Evolutionary conservation across 2,797 vertebrate genomes (phyloP).

Genomic region (Sebastes variabilis): DNA sequence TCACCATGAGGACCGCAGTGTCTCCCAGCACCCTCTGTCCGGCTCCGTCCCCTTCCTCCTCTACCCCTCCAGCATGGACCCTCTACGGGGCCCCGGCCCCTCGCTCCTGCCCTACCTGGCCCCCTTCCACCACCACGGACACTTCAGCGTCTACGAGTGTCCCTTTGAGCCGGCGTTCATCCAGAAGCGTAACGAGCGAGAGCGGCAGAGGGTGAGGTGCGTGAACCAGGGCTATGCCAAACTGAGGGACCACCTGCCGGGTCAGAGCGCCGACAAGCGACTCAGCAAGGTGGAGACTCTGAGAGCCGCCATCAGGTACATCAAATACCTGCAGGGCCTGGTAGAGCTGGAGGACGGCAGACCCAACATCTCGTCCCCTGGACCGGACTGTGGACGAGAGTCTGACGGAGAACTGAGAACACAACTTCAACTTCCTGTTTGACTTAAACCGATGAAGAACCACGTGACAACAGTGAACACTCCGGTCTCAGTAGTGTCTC

Average conservation of each 20-base stretch:
- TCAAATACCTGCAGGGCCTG: conserved; percentile 85
- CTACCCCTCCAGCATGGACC: conserved; percentile 72
- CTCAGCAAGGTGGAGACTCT: conserved; percentile 91
- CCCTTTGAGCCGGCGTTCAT: conserved; percentile 87
- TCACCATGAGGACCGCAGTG: conserved; percentile 44
- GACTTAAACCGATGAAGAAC: neutral
- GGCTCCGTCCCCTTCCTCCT: conserved; percentile 76
- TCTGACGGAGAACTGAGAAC: neutral
- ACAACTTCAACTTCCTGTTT: neutral
- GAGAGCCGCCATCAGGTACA: conserved; percentile 87
- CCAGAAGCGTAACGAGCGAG: conserved; percentile 88
- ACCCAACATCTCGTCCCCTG: neutral
- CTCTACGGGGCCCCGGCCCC: conserved; percentile 59
- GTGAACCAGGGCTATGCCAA: conserved; percentile 88
- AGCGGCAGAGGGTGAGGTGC: conserved; percentile 86
- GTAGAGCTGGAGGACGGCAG: conserved; percentile 49
- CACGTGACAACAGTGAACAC: no score
- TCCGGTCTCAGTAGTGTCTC: no score
- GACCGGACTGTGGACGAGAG: neutral
- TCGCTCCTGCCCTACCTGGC: conserved; percentile 79
- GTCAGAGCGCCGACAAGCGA: conserved; percentile 76
- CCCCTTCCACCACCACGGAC: conserved; percentile 78
- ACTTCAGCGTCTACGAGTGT: conserved; percentile 82
- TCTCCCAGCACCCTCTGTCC: conserved; percentile 42
- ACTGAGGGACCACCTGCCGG: conserved; percentile 86